These are phyloP conservation scores for Phycodurus eques DNA, from an alignment of 2,113 vertebrate genomes.

Conservation along the genomic window DNA sequence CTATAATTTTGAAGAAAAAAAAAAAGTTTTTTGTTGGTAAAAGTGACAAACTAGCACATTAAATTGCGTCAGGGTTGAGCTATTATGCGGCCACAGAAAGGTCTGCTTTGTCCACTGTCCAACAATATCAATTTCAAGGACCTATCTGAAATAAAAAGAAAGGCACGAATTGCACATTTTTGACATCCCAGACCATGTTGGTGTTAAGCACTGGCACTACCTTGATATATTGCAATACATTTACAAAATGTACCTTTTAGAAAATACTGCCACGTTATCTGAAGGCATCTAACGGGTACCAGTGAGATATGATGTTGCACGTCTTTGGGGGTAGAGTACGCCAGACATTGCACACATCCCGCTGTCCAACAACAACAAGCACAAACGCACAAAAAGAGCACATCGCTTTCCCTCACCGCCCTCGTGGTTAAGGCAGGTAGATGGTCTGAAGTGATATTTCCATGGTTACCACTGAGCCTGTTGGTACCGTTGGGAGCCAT, in stretches of 20 bases:
- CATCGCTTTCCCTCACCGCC: conserved; percentile 46
- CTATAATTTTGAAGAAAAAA: conserved; percentile 10
- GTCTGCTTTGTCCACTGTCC: background rate
- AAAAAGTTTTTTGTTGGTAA: conserved; percentile 15
- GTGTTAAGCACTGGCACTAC: conserved; percentile 36
- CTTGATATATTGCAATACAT: conserved; percentile 32
- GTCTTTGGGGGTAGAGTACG: conserved; percentile 36
- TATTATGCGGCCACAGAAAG: background rate
- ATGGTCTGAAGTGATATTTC: conserved; percentile 66
- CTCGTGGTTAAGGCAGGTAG: conserved; percentile 40
- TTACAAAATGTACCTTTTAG: conserved; percentile 58
- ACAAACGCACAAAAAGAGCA: conserved; percentile 42
- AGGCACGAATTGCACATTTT: conserved; percentile 12
- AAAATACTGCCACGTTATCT: conserved; percentile 56
- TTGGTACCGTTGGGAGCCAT: conserved; percentile 34
- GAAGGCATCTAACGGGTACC: conserved; percentile 54
- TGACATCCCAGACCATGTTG: conserved; percentile 37
- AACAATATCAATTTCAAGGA: conserved; percentile 1
- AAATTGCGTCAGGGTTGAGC: conserved; percentile 23
- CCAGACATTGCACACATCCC: conserved; percentile 67
- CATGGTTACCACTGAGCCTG: conserved; percentile 52
- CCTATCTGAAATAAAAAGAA: conserved; percentile 27
- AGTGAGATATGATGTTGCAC: conserved; percentile 40
- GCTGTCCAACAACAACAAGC: conserved; percentile 16
- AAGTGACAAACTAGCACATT: conserved; percentile 16